phyloP scores from a whole-genome alignment of 1,140 invertebrate species.

The Manduca sexta region DNA sequence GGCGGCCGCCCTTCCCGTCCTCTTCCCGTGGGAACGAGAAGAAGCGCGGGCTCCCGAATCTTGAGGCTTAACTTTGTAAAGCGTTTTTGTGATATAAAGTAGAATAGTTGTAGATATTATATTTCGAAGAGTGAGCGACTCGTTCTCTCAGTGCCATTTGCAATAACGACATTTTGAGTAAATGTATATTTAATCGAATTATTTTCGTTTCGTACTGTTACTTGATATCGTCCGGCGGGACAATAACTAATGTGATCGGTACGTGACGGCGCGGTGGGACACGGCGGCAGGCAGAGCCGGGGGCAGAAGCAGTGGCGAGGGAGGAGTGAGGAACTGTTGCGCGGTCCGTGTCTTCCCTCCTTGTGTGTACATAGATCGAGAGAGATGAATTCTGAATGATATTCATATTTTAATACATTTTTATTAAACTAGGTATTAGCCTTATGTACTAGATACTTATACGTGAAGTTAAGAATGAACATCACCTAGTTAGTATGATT shows the following conservation, averaged over 20 bases:
- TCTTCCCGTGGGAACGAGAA: constrained; percentile 28
- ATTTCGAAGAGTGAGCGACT: constrained; percentile 41
- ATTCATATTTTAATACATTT: constrained; percentile 66
- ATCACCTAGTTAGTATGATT: constrained; percentile 39
- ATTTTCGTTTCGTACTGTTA: constrained; percentile 39
- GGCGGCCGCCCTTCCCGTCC: constrained; percentile 35
- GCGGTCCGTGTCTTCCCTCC: constrained; percentile 12
- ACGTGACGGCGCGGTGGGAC: not conserved
- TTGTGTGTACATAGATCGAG: constrained; percentile 47
- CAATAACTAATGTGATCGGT: constrained; percentile 37
- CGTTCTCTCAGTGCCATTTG: constrained; percentile 63
- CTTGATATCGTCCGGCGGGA: constrained; percentile 44
- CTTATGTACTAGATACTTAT: constrained; percentile 35
- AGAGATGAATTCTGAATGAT: constrained; percentile 60
- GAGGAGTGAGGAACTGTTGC: constrained; percentile 1
- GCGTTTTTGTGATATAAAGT: constrained; percentile 69
- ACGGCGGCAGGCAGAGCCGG: too few relatives aligned
- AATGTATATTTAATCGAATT: constrained; percentile 24
- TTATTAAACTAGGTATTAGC: constrained; percentile 43
- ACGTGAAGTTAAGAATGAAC: constrained; percentile 30
- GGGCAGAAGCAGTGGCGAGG: too few relatives aligned
- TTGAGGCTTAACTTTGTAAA: constrained; percentile 55
- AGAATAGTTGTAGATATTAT: constrained; percentile 55
- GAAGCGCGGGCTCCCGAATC: constrained; percentile 33
- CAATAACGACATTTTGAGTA: constrained; percentile 43